Base-by-base conservation (phyloP, 1,140 invertebrate genomes). In the Cotesia vestalis region DNA sequence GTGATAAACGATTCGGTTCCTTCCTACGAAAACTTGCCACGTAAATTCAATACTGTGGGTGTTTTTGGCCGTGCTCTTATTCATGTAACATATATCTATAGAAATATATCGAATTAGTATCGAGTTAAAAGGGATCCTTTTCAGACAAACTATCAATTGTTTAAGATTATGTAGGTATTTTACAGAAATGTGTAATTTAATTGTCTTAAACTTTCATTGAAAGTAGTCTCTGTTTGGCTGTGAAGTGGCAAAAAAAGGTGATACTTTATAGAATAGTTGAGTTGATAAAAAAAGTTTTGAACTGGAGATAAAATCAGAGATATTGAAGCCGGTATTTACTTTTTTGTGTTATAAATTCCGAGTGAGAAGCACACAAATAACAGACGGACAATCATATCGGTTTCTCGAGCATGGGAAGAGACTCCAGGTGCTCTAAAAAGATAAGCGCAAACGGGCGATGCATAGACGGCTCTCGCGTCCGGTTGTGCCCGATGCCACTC, bases 391-490 rank as follows among this genome's bases (percentile, higher is more conserved):
- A 59, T 59, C 57, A 20, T 59, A 59, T 59, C 57, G 57, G 57
- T 59, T 59, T 59, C 57, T 59, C 17, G 57, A 59, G 17, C 57
- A 20, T 27, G 57, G 20, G 57, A 59, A 59, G 57, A 27, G 57
- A 59, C 46, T 67, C 57, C 68, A 72, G 71, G 69, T 77, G 78
- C 71, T 74, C 78, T 73, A 80, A 80, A 81, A 81, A 81, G 80
- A 81, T 81, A 81, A 81, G 71, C 71, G 36, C 60, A 9, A 36
- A 71, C 34, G 60, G 57, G 53, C 64, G 51, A 67, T 67, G 66
- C 14, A 64, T 17, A 64, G 63, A 71, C n/a, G 63, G 12, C 63
- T 72, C 40, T 57, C 14, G 64, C 71, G 64, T 72, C 71, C 71
- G 71, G 71, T 67, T 62, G 63, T 57, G 17, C 53, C 40, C 66